Conservation (phyloP, 2,113 vertebrate species). For the Trogon surrucura region DNA sequence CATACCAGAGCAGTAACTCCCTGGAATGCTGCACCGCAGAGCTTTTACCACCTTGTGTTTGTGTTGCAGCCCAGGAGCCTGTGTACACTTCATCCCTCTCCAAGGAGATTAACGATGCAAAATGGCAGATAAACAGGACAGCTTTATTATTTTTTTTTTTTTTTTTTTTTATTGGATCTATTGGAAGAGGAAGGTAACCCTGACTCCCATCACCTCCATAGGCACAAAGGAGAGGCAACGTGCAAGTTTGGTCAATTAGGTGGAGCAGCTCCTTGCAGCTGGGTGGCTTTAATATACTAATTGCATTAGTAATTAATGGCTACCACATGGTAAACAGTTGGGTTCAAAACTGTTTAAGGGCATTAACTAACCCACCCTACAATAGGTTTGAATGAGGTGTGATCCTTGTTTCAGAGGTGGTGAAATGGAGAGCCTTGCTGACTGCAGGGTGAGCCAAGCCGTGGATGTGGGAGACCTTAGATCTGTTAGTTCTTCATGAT, state of each 20-base stretch:
- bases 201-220: neutral
- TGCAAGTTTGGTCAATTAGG: neutral
- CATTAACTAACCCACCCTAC: neutral
- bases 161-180: accelerated
- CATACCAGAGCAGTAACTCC: constrained; percentile 64
- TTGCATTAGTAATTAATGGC: neutral
- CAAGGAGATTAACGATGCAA: constrained; percentile 25
- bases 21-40: constrained; percentile 68
- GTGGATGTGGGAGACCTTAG: neutral
- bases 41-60: constrained; percentile 63
- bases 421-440: neutral
- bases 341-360: neutral
- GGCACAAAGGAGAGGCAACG: neutral
- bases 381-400: neutral
- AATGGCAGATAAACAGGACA: neutral
- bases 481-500: neutral
- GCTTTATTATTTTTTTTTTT: neutral
- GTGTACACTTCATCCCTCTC: constrained; percentile 16
- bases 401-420: neutral
- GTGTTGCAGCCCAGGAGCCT: constrained; percentile 21
- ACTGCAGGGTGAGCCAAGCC: neutral
- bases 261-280: neutral
- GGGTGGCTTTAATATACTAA: constrained; percentile 24
- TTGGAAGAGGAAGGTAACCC: neutral
- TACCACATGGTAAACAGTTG: constrained; percentile 7